Evolutionary conservation across 92 coral and sea anemone species (phyloP).

Genomic region (Micromussa lordhowensis): DNA sequence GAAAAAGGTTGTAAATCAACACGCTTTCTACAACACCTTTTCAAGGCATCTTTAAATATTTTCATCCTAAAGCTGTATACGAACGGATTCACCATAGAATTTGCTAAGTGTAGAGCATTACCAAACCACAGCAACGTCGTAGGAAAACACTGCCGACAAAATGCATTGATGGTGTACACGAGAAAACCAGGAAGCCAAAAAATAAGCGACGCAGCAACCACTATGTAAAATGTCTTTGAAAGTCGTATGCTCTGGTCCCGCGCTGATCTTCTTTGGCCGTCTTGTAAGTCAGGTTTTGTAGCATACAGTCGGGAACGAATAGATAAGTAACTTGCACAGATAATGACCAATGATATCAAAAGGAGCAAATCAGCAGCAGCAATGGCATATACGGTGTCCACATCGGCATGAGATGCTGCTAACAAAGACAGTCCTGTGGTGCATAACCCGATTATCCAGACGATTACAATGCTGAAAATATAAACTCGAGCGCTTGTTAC

Average conservation of each 20-base stretch:
- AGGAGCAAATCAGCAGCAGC: neutral
- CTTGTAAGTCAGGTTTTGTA: neutral
- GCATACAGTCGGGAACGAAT: neutral
- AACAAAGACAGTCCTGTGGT: neutral
- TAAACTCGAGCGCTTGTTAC: neutral
- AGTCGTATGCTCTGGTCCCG: slow-evolving; percentile 1
- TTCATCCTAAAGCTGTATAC: slow-evolving; percentile 22
- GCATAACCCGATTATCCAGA: slow-evolving; percentile 9
- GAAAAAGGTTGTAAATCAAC: neutral
- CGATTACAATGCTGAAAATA: neutral
- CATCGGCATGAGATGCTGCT: neutral
- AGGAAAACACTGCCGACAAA: slow-evolving; percentile 6
- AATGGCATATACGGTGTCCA: neutral
- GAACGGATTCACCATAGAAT: slow-evolving; percentile 17
- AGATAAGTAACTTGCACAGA: neutral
- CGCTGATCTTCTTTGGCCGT: neutral
- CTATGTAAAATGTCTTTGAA: slow-evolving; percentile 10
- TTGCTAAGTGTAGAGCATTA: neutral
- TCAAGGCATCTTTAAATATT: slow-evolving; percentile 27
- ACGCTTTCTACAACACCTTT: neutral
- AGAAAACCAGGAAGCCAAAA: slow-evolving; percentile 14
- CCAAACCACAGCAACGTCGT: neutral
- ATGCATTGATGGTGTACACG: neutral
- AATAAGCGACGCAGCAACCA: neutral
- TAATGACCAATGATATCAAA: neutral